Base-by-base conservation (phyloP, 2,888 invertebrate species). In the Dolichomitus sp. region DNA sequence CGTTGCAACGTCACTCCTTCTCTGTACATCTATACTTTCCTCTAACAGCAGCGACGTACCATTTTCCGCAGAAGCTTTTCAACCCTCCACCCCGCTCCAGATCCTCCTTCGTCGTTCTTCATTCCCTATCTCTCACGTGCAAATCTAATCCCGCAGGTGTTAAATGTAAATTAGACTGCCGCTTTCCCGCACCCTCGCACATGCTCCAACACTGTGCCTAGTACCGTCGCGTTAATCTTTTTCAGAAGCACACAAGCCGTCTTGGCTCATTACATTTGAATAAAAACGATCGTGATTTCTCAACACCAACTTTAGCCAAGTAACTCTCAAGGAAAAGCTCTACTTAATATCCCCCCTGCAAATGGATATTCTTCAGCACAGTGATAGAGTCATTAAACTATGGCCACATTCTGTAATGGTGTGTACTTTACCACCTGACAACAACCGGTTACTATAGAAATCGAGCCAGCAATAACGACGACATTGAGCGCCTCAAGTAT, bases 111-210 rank as follows among this genome's bases (percentile, higher is more conserved):
- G 79, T 79, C 79, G 37, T 80, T 80, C 72, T 63, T 63, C 72
- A 12, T 23, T 69, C 37, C 48, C 42, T 17, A 68, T 68, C 45
- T 30, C 74, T 79, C 78, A 74, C 79, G 72, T 75, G 82, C 79
- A 75, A 82, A 79, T 72, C 75, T 82, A 79, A 83, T 66, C 59
- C 82, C 19, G 66, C 77, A 61, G 77, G 73, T 75, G 79, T 80
- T 83, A 76, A 80, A 83, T 83, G 79, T 69, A 80, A 83, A 83
- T 83, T 80, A 80, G 76, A 50, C 74, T 54, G 61, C 48, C 17
- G 52, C 54, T 37, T 30, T 12, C 57, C 5, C 48, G 17, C 17
- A 6, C n/a, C 14, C 4, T 5, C 23, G 23, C 23, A 23, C 23
- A 23, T 23, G 23, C 4, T 48, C 17, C 17, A 7, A 48, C n/a